These are phyloP conservation scores for Acrocera orbiculus DNA, from an alignment of 2,888 invertebrate genomes.

Conservation along the genomic window DNA sequence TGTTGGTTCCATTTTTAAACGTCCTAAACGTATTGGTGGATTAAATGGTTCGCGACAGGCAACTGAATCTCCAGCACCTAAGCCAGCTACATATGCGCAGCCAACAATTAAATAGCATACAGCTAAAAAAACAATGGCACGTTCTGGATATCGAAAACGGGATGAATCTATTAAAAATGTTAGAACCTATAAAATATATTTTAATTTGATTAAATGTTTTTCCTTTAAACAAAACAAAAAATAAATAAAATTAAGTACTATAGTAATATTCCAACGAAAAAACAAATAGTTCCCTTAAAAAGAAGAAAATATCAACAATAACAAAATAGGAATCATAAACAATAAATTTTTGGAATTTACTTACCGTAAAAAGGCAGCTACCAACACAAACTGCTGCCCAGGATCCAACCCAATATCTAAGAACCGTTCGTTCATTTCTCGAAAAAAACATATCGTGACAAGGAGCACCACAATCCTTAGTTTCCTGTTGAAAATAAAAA, in stretches of 20 bases:
- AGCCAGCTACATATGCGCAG: conserved; percentile 74
- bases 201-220: too few species aligned
- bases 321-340: background rate
- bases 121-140: conserved; percentile 92
- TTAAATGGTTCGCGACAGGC: conserved; percentile 69
- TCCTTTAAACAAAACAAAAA: too few species aligned
- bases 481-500: too few species aligned
- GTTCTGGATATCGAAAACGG: conserved; percentile 91
- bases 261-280: background rate
- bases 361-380: conserved; percentile 75
- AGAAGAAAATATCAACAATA: background rate
- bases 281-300: background rate
- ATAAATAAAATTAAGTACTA: background rate
- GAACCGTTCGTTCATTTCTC: conserved; percentile 60
- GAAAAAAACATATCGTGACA: conserved; percentile 88
- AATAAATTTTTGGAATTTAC: conserved; percentile 13
- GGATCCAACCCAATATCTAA: conserved; percentile 81
- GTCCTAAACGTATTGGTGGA: conserved; percentile 48
- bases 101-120: conserved; percentile 93
- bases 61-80: conserved; percentile 64
- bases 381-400: conserved; percentile 82
- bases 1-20: conserved; percentile 58
- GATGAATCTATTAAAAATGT: conserved; percentile 91
- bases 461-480: conserved; percentile 70
- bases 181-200: conserved; percentile 35